Conservation (phyloP, 2,113 vertebrate genomes). For the Cranoglanis bouderius region DNA sequence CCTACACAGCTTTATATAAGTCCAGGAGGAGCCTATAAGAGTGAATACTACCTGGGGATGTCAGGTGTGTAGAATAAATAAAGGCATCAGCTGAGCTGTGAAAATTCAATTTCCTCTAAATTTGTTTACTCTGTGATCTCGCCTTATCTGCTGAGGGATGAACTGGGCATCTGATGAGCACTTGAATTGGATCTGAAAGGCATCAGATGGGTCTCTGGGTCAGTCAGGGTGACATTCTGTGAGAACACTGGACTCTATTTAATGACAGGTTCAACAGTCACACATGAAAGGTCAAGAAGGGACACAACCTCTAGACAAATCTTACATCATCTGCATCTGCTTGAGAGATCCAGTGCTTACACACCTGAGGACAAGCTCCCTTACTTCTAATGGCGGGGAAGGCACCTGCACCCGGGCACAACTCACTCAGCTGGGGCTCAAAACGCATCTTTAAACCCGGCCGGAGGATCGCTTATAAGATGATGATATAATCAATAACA, state of each 20-base stretch:
- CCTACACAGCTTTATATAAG: neutral
- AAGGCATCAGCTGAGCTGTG: conserved; percentile 1
- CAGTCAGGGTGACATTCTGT: neutral
- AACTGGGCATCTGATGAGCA: neutral
- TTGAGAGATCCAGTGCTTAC: neutral
- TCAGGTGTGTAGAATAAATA: conserved; percentile 12
- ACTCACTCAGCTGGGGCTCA: neutral
- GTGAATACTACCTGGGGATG: neutral
- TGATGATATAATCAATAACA: conserved; percentile 7
- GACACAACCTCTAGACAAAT: neutral
- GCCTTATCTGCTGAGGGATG: conserved; percentile 16
- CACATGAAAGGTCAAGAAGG: neutral
- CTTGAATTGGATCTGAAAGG: conserved; percentile 16
- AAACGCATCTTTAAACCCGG: neutral
- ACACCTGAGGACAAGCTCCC: conserved; percentile 32
- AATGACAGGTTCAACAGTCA: neutral
- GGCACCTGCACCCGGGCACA: conserved; percentile 16
- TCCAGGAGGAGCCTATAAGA: neutral
- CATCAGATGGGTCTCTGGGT: neutral
- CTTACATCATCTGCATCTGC: neutral
- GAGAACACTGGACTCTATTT: neutral
- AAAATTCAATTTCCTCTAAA: conserved; percentile 12
- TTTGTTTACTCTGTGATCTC: neutral
- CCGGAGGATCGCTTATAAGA: neutral
- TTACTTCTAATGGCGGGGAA: conserved; percentile 19